Evolutionary conservation across 2,797 vertebrate species (phyloP).

Genomic region (Miichthys miiuy): DNA sequence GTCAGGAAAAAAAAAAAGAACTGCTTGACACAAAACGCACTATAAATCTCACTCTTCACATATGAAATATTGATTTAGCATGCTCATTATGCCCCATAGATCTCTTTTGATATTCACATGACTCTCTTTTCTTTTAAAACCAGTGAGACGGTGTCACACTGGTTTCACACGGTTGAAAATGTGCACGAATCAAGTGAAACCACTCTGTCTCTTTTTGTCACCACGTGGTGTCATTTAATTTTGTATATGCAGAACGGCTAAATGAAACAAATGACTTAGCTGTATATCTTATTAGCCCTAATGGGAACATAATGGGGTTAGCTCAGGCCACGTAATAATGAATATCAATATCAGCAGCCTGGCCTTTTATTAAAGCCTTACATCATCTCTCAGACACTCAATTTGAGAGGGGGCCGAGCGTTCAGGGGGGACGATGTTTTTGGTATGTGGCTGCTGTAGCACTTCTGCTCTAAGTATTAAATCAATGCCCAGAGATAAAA

Average conservation of each 20-base stretch:
- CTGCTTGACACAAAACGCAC: constrained; percentile 54
- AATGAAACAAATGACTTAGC: constrained; percentile 86
- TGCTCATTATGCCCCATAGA: constrained; percentile 64
- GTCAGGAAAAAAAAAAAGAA: constrained; percentile 49
- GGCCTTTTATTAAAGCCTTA: constrained; percentile 87
- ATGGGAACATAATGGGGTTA: constrained; percentile 86
- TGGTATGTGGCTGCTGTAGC: constrained; percentile 20
- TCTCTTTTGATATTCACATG: constrained; percentile 60
- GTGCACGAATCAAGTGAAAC: constrained; percentile 17
- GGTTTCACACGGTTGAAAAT: constrained; percentile 35
- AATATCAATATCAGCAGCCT: constrained; percentile 84
- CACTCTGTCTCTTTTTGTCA: constrained; percentile 71
- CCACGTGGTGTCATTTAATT: constrained; percentile 73
- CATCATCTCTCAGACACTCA: constrained; percentile 85
- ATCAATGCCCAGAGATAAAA: constrained; percentile 10
- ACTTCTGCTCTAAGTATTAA: constrained; percentile 30
- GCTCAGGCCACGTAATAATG: constrained; percentile 83
- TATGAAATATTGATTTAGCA: constrained; percentile 73
- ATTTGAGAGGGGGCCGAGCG: constrained; percentile 60
- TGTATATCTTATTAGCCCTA: constrained; percentile 84
- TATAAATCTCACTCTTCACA: constrained; percentile 63
- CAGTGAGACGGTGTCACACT: constrained; percentile 17
- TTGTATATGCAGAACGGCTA: constrained; percentile 75
- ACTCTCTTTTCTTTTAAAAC: constrained; percentile 54
- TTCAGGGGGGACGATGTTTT: constrained; percentile 45